Percentiles rank a stretch among this genome's conserved stretches.
These are phyloP conservation scores for Mamestra configurata DNA, from an alignment of 1,140 invertebrate species.

Conservation along the genomic window DNA sequence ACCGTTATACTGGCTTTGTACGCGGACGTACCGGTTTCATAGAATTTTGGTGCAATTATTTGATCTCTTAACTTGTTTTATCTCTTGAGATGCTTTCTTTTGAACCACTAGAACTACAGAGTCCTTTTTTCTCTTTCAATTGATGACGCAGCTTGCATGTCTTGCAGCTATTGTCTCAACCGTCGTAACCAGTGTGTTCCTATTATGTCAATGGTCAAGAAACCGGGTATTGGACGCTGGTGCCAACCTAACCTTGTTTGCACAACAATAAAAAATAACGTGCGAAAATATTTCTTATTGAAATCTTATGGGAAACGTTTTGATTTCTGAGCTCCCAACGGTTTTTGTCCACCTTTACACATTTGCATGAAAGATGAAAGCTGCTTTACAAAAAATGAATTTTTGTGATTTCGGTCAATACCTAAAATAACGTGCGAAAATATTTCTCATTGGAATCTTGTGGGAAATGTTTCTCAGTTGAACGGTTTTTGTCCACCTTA, in stretches of 20 bases:
- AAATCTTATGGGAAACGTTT: not conserved
- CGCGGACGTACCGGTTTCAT: not conserved
- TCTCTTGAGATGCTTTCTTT: not conserved
- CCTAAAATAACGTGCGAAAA: not conserved
- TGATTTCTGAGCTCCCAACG: no score
- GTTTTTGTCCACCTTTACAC: no score
- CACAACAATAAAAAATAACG: not conserved
- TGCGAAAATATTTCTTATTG: not conserved
- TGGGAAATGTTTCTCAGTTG: not conserved
- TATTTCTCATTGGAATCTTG: not conserved
- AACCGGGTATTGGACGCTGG: not conserved
- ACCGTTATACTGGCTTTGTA: not conserved
- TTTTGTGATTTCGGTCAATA: no score
- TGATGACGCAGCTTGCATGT: not conserved
- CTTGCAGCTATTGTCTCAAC: not conserved
- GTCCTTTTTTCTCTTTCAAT: not conserved
- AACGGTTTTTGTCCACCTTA: no score
- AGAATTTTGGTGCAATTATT: not conserved
- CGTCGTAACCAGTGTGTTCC: no score
- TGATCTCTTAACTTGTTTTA: not conserved
- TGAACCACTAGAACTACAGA: not conserved
- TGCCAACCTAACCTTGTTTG: no score
- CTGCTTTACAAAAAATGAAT: no score
- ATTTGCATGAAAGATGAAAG: no score
- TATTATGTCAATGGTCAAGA: not conserved